Evolutionary conservation across 1,140 invertebrate species (phyloP).

Genomic region (Leptinotarsa undecemlineata): DNA sequence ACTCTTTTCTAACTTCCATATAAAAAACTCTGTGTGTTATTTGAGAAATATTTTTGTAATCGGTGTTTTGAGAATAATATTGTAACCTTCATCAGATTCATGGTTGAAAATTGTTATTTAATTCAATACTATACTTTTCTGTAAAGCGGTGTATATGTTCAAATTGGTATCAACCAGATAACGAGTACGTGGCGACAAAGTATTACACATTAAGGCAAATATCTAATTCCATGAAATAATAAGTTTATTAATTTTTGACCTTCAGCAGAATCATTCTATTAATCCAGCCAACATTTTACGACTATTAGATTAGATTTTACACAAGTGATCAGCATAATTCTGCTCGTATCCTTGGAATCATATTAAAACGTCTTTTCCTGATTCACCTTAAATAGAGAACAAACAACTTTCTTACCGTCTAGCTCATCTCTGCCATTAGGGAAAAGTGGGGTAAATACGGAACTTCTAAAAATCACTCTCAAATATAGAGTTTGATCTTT

Average conservation of each 20-base stretch:
- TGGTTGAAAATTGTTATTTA: no score
- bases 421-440: not conserved
- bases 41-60: no score
- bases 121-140: no score
- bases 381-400: constrained; percentile 1
- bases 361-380: not conserved
- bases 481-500: no score
- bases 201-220: constrained; percentile 1
- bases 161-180: not conserved
- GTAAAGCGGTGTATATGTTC: not conserved
- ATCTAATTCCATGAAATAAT: constrained; percentile 17
- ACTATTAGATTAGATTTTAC: constrained; percentile 5
- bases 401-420: constrained; percentile 11
- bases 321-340: constrained; percentile 1
- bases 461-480: no score
- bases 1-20: no score
- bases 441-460: no score
- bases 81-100: no score
- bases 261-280: constrained; percentile 11
- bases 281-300: constrained; percentile 5
- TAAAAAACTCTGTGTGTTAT: no score
- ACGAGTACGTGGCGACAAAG: not conserved
- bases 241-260: constrained; percentile 18
- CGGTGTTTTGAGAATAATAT: no score
- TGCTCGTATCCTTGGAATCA: not conserved